These are phyloP conservation scores for Hippocampus comes DNA, from an alignment of 2,113 vertebrate species.

Conservation along the genomic window DNA sequence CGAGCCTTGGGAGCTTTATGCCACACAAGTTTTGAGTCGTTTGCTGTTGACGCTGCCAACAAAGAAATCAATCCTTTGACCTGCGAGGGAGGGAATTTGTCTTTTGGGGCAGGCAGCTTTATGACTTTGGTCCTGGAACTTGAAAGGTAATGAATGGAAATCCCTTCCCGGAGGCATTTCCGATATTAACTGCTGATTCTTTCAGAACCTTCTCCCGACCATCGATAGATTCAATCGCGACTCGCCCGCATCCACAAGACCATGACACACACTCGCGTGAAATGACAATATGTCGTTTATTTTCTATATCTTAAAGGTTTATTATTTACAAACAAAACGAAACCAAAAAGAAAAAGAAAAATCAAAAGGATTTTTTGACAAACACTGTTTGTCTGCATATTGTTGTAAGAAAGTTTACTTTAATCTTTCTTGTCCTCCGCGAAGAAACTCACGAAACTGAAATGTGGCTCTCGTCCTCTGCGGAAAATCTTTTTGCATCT, in stretches of 20 bases:
- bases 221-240: constrained; percentile 4
- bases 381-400: constrained; percentile 83
- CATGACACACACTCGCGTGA: constrained; percentile 46
- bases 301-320: constrained; percentile 82
- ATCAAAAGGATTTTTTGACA: constrained; percentile 75
- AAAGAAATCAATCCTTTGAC: background rate
- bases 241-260: constrained; percentile 19
- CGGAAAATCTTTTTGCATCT: constrained; percentile 66
- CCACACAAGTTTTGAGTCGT: background rate
- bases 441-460: constrained; percentile 55
- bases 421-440: constrained; percentile 67
- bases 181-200: constrained; percentile 37
- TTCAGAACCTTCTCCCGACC: constrained; percentile 9
- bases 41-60: background rate
- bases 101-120: constrained; percentile 34
- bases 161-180: constrained; percentile 15
- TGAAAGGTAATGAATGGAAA: constrained; percentile 44
- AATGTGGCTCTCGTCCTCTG: constrained; percentile 59
- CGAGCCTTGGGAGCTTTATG: background rate
- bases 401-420: constrained; percentile 81
- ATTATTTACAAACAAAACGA: constrained; percentile 82
- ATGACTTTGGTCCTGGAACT: constrained; percentile 38
- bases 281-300: constrained; percentile 81
- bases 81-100: background rate
- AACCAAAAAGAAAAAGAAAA: constrained; percentile 60